Percentiles rank a stretch among this genome's conserved stretches.
Evolutionary conservation across 2,888 invertebrate genomes (phyloP).

Genomic region (Bedellia somnulentella): DNA sequence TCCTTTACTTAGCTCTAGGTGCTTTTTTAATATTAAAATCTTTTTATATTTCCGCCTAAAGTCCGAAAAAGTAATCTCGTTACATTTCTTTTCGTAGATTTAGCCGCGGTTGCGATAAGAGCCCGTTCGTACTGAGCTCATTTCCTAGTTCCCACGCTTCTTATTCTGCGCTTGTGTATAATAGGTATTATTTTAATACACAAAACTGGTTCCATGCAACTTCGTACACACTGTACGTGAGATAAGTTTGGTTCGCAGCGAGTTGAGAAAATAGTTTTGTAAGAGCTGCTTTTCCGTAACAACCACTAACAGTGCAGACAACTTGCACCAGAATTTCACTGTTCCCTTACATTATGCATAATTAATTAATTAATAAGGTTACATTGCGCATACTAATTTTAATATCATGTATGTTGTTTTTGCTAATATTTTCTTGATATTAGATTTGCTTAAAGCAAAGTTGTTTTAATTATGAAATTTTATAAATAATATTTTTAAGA

Average conservation of each 20-base stretch:
- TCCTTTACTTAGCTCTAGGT: no score
- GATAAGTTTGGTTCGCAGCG: conserved; percentile 17
- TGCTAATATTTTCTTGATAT: no score
- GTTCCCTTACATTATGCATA: no score
- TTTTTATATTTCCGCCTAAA: not conserved
- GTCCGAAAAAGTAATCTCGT: conserved; percentile 2
- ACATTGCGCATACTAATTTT: no score
- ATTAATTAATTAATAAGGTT: no score
- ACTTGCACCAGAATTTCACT: no score
- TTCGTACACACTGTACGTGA: conserved; percentile 9
- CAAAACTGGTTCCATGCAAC: conserved; percentile 16
- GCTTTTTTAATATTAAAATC: no score
- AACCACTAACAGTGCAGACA: no score
- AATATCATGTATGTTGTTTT: no score
- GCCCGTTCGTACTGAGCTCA: conserved; percentile 12
- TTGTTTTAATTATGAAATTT: no score
- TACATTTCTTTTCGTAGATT: conserved; percentile 11
- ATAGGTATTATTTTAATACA: conserved; percentile 13
- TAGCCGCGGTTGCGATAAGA: conserved; percentile 18
- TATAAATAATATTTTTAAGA: no score
- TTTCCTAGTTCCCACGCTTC: conserved; percentile 12
- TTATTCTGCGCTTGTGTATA: conserved; percentile 2
- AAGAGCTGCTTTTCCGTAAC: conserved; percentile 1
- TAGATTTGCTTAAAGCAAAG: no score
- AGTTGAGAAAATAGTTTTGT: conserved; percentile 3